Conservation (phyloP, 1,140 invertebrate genomes). For the Magallana gigas region DNA sequence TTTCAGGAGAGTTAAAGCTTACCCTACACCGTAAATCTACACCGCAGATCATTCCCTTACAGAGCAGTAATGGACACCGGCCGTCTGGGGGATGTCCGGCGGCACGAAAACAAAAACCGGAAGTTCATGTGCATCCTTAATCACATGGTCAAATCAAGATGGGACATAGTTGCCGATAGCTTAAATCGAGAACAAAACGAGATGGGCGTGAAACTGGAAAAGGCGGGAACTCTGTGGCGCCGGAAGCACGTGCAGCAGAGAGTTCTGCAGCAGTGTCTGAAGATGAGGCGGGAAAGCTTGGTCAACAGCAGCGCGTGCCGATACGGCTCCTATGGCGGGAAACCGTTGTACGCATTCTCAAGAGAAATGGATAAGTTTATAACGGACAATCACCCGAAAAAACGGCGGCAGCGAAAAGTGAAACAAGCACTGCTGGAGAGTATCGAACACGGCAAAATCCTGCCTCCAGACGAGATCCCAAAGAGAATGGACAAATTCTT, state of each 20-base stretch:
- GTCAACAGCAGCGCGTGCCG: constrained; percentile 26
- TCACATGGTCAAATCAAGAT: constrained; percentile 57
- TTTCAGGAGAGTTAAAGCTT: no score
- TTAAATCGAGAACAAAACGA: constrained; percentile 53
- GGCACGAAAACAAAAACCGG: constrained; percentile 58
- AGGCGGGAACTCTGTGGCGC: constrained; percentile 42
- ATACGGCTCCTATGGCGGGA: constrained; percentile 60
- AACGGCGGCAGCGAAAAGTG: constrained; percentile 49
- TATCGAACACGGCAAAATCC: constrained; percentile 57
- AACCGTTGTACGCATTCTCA: constrained; percentile 55
- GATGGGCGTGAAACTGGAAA: constrained; percentile 49
- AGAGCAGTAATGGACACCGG: constrained; percentile 56
- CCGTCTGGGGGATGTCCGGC: constrained; percentile 55
- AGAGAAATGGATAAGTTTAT: constrained; percentile 61
- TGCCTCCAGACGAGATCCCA: constrained; percentile 48
- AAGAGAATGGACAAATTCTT: constrained; percentile 55
- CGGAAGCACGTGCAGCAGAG: constrained; percentile 48
- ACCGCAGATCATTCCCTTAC: no score
- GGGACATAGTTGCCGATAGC: constrained; percentile 41
- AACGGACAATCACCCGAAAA: constrained; percentile 56
- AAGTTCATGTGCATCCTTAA: constrained; percentile 63
- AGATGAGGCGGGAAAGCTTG: constrained; percentile 54
- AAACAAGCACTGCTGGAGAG: constrained; percentile 51
- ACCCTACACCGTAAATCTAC: no score
- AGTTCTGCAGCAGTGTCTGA: constrained; percentile 59